Evolutionary conservation across 2,113 vertebrate genomes (phyloP).

Genomic region (Anguilla rostrata): DNA sequence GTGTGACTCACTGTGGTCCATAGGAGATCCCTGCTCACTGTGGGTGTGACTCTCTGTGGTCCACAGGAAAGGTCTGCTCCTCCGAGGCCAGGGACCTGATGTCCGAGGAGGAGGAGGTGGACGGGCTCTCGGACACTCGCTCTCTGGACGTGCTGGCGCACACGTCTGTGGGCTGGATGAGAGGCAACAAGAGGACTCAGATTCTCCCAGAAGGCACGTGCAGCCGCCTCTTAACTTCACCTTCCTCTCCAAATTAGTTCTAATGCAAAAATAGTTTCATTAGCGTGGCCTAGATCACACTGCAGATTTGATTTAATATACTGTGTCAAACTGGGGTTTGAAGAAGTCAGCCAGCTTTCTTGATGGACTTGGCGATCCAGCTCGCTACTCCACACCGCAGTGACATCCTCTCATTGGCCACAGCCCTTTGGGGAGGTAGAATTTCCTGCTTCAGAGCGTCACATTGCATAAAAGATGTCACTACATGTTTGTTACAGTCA

Average conservation of each 20-base stretch:
- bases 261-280: neutral
- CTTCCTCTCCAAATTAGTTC: neutral
- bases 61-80: conserved; percentile 52
- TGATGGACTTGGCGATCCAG: neutral
- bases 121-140: conserved; percentile 34
- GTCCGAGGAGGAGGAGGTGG: conserved; percentile 45
- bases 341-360: neutral
- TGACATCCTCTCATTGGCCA: neutral
- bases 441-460: neutral
- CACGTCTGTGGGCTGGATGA: conserved; percentile 45
- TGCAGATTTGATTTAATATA: neutral
- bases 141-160: conserved; percentile 51
- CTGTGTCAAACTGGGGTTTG: neutral
- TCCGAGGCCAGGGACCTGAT: conserved; percentile 38
- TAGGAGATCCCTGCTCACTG: neutral
- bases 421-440: neutral
- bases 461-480: neutral
- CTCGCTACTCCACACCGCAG: neutral
- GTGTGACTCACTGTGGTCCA: neutral
- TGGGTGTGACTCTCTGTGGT: neutral
- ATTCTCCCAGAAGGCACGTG: conserved; percentile 54
- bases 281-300: neutral
- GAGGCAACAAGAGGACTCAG: conserved; percentile 52
- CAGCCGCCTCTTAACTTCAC: neutral
- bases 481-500: neutral